Percentiles rank a stretch among this genome's conserved stretches.
Evolutionary conservation across 2,888 invertebrate species (phyloP).

Genomic region (Holacanthella duospinosa): DNA sequence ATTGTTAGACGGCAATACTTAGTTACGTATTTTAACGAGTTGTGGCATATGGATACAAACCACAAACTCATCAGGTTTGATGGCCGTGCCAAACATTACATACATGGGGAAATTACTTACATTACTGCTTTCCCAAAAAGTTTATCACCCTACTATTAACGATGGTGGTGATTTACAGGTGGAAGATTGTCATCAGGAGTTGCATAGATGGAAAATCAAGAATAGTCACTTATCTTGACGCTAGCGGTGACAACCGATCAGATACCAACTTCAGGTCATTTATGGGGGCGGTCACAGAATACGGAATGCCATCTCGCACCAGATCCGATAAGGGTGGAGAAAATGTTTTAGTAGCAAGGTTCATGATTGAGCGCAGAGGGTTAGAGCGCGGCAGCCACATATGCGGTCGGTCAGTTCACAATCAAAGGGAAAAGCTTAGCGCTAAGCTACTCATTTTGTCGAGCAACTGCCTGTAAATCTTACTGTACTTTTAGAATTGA

Average conservation of each 20-base stretch:
- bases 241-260: constrained; percentile 15
- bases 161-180: constrained; percentile 15
- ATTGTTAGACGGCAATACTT: constrained; percentile 2
- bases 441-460: too few species aligned
- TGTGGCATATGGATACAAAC: constrained; percentile 8
- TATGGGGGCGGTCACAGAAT: constrained; percentile 6
- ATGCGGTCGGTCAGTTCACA: constrained; percentile 8
- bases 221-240: constrained; percentile 11
- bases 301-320: constrained; percentile 16
- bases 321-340: constrained; percentile 11
- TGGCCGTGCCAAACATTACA: neutral
- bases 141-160: too few species aligned
- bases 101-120: neutral
- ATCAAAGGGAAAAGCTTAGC: constrained; percentile 4
- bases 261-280: constrained; percentile 13
- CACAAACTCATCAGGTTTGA: constrained; percentile 1
- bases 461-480: neutral
- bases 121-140: too few species aligned
- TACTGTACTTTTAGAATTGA: neutral
- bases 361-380: constrained; percentile 8
- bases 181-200: constrained; percentile 20
- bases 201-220: constrained; percentile 25
- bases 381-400: constrained; percentile 6
- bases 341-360: constrained; percentile 9
- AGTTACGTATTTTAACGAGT: neutral